Percentiles rank a stretch among this genome's conserved stretches.
These are phyloP conservation scores for Lingula anatina DNA, from an alignment of 2,888 invertebrate species.

Conservation along the genomic window DNA sequence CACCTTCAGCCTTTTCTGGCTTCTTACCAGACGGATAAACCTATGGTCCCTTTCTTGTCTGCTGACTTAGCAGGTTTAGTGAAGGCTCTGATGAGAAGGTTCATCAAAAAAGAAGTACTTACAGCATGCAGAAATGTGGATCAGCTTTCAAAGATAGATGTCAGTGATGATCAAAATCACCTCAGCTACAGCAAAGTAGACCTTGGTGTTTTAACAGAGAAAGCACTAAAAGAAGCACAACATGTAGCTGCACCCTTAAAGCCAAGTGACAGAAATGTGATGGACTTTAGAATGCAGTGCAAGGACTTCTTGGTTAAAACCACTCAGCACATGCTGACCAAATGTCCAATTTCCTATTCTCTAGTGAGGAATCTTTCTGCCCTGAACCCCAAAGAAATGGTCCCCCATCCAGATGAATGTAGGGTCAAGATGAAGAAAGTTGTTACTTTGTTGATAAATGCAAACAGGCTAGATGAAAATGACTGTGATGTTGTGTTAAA, in stretches of 20 bases:
- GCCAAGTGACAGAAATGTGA: slow-evolving; percentile 4
- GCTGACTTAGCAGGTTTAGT: slow-evolving; percentile 7
- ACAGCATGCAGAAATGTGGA: slow-evolving; percentile 1
- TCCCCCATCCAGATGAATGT: not conserved
- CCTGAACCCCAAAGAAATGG: slow-evolving; percentile 8
- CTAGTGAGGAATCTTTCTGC: slow-evolving; percentile 3
- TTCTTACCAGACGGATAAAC: slow-evolving; percentile 11
- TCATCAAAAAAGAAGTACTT: slow-evolving; percentile 8
- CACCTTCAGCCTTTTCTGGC: too few species aligned
- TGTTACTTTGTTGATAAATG: slow-evolving; percentile 1
- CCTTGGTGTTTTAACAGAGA: slow-evolving; percentile 10
- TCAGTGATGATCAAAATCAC: slow-evolving; percentile 2
- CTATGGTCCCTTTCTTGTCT: slow-evolving; percentile 11
- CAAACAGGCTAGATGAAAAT: slow-evolving; percentile 4
- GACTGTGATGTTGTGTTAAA: not conserved
- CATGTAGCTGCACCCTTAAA: too few species aligned
- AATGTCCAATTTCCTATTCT: slow-evolving; percentile 4
- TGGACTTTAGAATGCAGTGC: slow-evolving; percentile 6
- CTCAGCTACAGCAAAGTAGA: slow-evolving; percentile 9
- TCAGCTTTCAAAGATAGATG: slow-evolving; percentile 8
- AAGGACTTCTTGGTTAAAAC: slow-evolving; percentile 1
- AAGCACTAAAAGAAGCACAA: slow-evolving; percentile 10
- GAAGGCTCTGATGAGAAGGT: slow-evolving; percentile 8
- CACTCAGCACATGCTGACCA: slow-evolving; percentile 5
- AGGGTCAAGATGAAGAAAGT: slow-evolving; percentile 2